A percentile compares a stretch with the other conserved stretches of the same genome.
Conservation (phyloP, 2,888 invertebrate species). For the Polylopha cassiicola region DNA sequence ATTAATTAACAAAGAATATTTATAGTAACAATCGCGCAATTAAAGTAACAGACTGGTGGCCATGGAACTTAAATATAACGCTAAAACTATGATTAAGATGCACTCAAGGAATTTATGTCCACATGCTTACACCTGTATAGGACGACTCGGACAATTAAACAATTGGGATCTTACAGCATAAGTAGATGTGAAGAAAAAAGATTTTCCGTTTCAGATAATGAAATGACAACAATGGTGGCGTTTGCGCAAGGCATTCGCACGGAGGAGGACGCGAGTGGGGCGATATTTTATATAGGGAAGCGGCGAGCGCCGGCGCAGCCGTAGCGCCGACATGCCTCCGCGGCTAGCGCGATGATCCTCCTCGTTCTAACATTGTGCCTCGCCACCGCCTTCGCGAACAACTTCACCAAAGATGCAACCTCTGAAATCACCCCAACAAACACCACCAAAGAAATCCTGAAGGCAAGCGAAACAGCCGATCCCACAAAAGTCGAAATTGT, state of each 20-base stretch:
- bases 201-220: constrained; percentile 77
- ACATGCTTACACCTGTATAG: constrained; percentile 48
- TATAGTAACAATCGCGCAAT: constrained; percentile 55
- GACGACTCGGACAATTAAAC: constrained; percentile 67
- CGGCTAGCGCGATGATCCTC: constrained; percentile 63
- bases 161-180: constrained; percentile 66
- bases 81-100: constrained; percentile 14
- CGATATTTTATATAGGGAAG: constrained; percentile 73
- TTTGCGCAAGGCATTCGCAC: constrained; percentile 71
- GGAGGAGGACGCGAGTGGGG: constrained; percentile 64
- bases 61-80: neutral
- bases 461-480: constrained; percentile 80
- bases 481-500: constrained; percentile 85
- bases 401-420: constrained; percentile 41
- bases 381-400: constrained; percentile 39
- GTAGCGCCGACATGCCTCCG: constrained; percentile 69
- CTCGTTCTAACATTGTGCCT: constrained; percentile 56
- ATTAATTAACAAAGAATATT: constrained; percentile 40
- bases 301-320: constrained; percentile 53
- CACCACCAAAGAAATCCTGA: constrained; percentile 74
- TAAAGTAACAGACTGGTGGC: constrained; percentile 28
- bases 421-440: constrained; percentile 43
- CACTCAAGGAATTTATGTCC: constrained; percentile 38
- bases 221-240: constrained; percentile 71
- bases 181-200: constrained; percentile 67